Base-by-base conservation (phyloP, 2,888 invertebrate genomes). In the Acleris cristana region DNA sequence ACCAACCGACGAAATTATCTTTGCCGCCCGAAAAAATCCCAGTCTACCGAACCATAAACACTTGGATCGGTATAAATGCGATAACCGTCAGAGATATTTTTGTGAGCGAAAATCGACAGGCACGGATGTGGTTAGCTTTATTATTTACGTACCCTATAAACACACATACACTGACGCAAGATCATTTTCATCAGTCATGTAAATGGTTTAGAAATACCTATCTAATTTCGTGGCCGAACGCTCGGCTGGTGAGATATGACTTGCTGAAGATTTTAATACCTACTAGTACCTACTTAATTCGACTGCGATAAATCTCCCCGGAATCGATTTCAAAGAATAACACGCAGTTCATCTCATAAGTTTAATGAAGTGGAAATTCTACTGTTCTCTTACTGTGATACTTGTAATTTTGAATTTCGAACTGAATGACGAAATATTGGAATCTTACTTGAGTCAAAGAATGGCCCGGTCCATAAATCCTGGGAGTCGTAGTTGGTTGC, bases 51-150 rank as follows among this genome's bases (percentile, higher is more conserved):
- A 66, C 62, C 57, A 61, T 57, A 57, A 66, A 62, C 62, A 62
- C 61, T 62, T 45, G 21, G 56, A 18, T n/a, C 34, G 18, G 34
- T 19, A 66, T 51, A 64, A 66, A 66, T 66, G 19, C 57, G 49
- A 53, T 45, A 23, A 26, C 45, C 62, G 62, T 63, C 62, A 34
- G 45, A 57, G 57, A 60, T 69, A 65, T 65, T 65, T 64, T 69
- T 67, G 64, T 55, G 61, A 53, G 69, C 66, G 69, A 71, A 70
- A 76, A 74, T 74, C 71, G 70, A 69, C 71, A 73, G 72, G 76
- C 71, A 71, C 79, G 85, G 86, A 85, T 80, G 85, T 77, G 84
- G 84, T 82, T 61, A 70, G 72, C 71, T 78, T 82, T 80, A 80
- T 76, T 76, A 74, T 77, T 74, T 72, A 70, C 74, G 71, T 72